Evolutionary conservation across 2,113 vertebrate genomes (phyloP).

Genomic region (Rhinogobius similis): DNA sequence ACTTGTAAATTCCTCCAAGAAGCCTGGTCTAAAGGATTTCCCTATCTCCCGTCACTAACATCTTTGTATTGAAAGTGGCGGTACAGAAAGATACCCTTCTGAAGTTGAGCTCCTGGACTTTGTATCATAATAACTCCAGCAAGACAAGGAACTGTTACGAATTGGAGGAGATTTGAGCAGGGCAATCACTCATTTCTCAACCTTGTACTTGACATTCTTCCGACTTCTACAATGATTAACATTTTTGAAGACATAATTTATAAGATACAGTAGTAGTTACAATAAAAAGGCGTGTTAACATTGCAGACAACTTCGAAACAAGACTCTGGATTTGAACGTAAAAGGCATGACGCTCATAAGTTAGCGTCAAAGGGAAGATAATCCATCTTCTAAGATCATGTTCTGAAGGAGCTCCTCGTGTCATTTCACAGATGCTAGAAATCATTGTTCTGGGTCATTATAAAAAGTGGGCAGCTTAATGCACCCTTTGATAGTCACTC

Average conservation of each 20-base stretch:
- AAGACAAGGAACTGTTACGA: conserved; percentile 76
- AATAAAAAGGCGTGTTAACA: conserved; percentile 39
- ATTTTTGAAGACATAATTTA: conserved; percentile 21
- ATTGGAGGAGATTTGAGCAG: conserved; percentile 65
- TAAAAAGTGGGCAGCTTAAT: conserved; percentile 23
- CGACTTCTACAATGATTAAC: conserved; percentile 41
- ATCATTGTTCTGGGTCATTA: conserved; percentile 47
- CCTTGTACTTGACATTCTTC: conserved; percentile 48
- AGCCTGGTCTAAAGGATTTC: conserved; percentile 71
- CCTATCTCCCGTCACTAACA: conserved; percentile 57
- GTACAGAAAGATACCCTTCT: conserved; percentile 70
- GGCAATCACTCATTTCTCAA: conserved; percentile 64
- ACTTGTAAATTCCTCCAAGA: conserved; percentile 73
- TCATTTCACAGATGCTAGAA: conserved; percentile 51
- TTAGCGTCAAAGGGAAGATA: conserved; percentile 43
- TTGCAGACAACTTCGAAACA: conserved; percentile 22
- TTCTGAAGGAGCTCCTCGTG: conserved; percentile 49
- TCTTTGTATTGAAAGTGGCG: conserved; percentile 79
- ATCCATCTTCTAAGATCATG: conserved; percentile 54
- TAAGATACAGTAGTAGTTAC: conserved; percentile 25
- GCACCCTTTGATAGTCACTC: conserved; percentile 25
- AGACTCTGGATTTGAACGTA: conserved; percentile 32
- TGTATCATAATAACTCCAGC: conserved; percentile 70
- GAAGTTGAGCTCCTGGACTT: conserved; percentile 72
- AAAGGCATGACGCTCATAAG: conserved; percentile 25